Conservation (phyloP, 2,113 vertebrate genomes). For the Nothobranchius kuhntae region DNA sequence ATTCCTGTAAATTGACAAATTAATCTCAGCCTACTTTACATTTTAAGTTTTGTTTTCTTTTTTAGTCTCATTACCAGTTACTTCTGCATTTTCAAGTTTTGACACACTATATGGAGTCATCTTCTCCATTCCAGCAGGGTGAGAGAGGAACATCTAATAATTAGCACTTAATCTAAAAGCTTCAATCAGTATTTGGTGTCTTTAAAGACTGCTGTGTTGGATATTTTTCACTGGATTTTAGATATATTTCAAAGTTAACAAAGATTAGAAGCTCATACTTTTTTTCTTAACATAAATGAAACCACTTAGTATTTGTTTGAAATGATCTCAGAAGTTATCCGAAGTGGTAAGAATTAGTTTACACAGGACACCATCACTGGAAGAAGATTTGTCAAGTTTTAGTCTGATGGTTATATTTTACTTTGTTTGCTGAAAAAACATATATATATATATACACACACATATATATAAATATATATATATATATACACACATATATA, state of each 20-base stretch:
- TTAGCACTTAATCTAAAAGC: background rate
- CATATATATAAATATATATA: no score
- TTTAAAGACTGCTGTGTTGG: background rate
- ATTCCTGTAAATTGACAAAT: conserved; percentile 32
- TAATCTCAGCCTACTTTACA: conserved; percentile 30
- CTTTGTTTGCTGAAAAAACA: no score
- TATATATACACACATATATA: no score
- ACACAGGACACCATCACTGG: no score
- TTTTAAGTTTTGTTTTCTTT: conserved; percentile 42
- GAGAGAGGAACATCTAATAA: conserved; percentile 7
- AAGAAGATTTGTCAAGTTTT: no score
- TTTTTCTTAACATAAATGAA: no score
- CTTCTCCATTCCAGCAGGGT: conserved; percentile 18
- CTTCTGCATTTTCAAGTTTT: conserved; percentile 29
- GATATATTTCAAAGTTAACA: background rate
- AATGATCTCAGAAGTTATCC: background rate
- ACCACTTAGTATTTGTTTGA: background rate
- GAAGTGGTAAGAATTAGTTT: background rate
- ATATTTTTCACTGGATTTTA: background rate
- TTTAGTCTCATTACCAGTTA: background rate
- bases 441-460: no score
- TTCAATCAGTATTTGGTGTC: background rate
- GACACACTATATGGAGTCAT: conserved; percentile 12
- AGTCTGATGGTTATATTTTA: no score
- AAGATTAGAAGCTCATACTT: no score